phyloP scores from a whole-genome alignment of 2,888 invertebrate species.

The Fragum fragum region DNA sequence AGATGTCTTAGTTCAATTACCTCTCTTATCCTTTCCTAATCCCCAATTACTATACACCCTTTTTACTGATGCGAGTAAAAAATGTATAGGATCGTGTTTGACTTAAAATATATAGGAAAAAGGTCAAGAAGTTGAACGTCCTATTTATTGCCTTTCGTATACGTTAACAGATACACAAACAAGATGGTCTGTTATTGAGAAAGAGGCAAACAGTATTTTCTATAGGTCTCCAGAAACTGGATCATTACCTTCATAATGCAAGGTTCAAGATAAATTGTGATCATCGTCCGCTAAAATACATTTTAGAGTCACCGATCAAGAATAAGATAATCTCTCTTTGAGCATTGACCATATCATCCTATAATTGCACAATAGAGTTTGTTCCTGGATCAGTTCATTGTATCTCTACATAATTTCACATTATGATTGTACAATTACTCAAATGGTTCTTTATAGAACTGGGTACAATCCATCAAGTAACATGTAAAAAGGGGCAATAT shows the following conservation, averaged over 20 bases:
- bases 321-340: slow-evolving; percentile 40
- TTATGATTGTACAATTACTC: no score
- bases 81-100: slow-evolving; percentile 1
- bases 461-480: no score
- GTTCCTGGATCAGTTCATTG: no score
- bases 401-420: no score
- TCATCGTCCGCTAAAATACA: neutral
- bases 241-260: slow-evolving; percentile 2
- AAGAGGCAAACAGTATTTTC: neutral
- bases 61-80: slow-evolving; percentile 8
- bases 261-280: neutral
- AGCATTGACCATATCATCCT: no score
- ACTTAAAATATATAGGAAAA: neutral
- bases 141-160: neutral
- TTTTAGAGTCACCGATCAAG: neutral
- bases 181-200: slow-evolving; percentile 2
- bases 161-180: slow-evolving; percentile 10
- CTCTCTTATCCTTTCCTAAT: neutral
- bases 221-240: neutral
- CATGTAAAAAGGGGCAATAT: no score
- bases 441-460: no score
- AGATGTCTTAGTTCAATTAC: neutral
- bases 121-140: neutral
- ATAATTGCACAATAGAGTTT: no score
- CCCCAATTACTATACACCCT: neutral